Evolutionary conservation across 2,888 invertebrate species (phyloP), one percentile per base, ranked within the genome.

Genomic region (Dicranocentrus wangi): DNA sequence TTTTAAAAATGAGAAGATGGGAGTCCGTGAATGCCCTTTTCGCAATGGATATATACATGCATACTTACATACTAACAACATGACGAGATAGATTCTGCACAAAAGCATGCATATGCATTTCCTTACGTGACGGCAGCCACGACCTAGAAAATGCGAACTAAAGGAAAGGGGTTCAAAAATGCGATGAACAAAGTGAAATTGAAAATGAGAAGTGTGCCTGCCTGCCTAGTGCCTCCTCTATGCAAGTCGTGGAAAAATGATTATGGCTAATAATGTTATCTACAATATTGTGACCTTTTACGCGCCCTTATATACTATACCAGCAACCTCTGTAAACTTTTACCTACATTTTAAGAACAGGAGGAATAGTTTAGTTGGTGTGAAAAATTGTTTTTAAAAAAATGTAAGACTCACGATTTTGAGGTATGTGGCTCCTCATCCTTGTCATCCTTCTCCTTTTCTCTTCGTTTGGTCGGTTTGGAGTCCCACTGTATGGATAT

Each of bases 71-170:
- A 10, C 28, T 10, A 61, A 17, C 17, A 32, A 32, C 28, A 19
- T 61, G 32, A 61, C 28, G 39, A n/a, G n/a, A n/a, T n/a, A n/a
- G n/a, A n/a, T 39, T 39, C n/a, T 39, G 19, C 17, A 23, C 43
- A 47, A n/a, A 65, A 23, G 60, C 8, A 25, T 58, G 53, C 25
- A 19, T 43, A 25, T 32, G 68, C 69, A 39, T 60, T 39, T 8
- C 21, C 53, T 17, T 17, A 60, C 28, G 47, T 51, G 61, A 60
- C 60, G 77, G 23, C 66, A 47, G 51, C 63, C 66, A 76, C 65
- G 78, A 78, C 78, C 78, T 78, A 78, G 78, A 78, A 78, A 78
- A 70, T 58, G 55, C 51, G 71, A 76, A n/a, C n/a, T n/a, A n/a
- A n/a, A n/a, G n/a, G n/a, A n/a, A n/a, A n/a, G n/a, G n/a, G n/a